These are phyloP conservation scores for Anabacerthia variegaticeps DNA, from an alignment of 2,797 vertebrate species.

Conservation along the genomic window DNA sequence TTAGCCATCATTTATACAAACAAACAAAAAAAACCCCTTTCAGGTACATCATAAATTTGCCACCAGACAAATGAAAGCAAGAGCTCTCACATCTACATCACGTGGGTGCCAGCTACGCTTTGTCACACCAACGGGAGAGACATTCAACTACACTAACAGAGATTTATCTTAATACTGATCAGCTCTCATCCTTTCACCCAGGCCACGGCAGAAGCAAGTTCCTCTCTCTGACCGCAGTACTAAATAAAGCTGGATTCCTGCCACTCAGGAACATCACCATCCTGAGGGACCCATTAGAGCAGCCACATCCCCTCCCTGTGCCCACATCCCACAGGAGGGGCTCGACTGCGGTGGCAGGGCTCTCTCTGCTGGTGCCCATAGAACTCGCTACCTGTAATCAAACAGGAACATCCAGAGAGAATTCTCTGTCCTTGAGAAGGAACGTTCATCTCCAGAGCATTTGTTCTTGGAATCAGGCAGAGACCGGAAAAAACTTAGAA, in stretches of 20 bases:
- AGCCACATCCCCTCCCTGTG: neutral
- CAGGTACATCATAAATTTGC: conserved; percentile 11
- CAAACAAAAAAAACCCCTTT: neutral
- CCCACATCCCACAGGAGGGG: neutral
- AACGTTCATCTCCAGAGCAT: neutral
- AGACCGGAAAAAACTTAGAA: neutral
- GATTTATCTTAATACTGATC: conserved; percentile 33
- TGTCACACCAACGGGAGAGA: neutral
- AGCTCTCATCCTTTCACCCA: neutral
- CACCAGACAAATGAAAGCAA: neutral
- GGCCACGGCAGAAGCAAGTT: neutral
- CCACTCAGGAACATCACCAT: fast-evolving
- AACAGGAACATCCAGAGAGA: neutral
- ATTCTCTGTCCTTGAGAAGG: neutral
- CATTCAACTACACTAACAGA: neutral
- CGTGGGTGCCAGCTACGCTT: neutral
- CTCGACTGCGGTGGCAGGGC: fast-evolving
- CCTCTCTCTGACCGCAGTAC: neutral
- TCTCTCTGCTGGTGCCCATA: neutral
- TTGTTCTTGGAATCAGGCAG: neutral
- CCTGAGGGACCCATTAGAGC: neutral
- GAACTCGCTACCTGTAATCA: neutral
- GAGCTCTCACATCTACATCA: neutral
- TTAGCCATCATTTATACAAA: neutral
- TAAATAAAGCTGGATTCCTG: neutral